Evolutionary conservation across 2,113 vertebrate genomes (phyloP).

Genomic region (Apodemus sylvaticus): DNA sequence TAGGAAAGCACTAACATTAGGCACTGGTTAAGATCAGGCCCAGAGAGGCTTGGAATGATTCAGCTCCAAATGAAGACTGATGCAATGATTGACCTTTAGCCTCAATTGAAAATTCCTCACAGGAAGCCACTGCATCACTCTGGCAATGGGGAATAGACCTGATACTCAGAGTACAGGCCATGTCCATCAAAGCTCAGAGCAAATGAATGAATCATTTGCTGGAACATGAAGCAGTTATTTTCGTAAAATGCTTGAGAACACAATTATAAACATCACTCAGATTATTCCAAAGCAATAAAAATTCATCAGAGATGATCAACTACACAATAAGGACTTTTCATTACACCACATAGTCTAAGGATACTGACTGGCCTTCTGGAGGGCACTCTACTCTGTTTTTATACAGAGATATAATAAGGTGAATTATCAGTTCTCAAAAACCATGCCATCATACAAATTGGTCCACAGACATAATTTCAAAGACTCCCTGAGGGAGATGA

Average conservation of each 20-base stretch:
- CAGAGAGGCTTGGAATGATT: background rate
- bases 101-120: background rate
- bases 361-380: slow-evolving; percentile 2
- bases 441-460: background rate
- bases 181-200: background rate
- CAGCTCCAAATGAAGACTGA: background rate
- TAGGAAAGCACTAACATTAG: background rate
- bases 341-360: background rate
- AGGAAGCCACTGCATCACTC: background rate
- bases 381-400: background rate
- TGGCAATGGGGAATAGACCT: background rate
- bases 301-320: background rate
- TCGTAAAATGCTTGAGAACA: background rate
- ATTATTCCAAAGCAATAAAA: slow-evolving; percentile 30
- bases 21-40: background rate
- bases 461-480: background rate
- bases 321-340: background rate
- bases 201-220: background rate
- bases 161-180: background rate
- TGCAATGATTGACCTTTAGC: background rate
- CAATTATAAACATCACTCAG: background rate
- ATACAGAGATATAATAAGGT: background rate
- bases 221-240: background rate
- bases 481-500: background rate
- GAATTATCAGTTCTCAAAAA: slow-evolving; percentile 7